A percentile compares a stretch with the other conserved stretches of the same genome.
Conservation (phyloP, 2,888 invertebrate species). For the Elegia similella region DNA sequence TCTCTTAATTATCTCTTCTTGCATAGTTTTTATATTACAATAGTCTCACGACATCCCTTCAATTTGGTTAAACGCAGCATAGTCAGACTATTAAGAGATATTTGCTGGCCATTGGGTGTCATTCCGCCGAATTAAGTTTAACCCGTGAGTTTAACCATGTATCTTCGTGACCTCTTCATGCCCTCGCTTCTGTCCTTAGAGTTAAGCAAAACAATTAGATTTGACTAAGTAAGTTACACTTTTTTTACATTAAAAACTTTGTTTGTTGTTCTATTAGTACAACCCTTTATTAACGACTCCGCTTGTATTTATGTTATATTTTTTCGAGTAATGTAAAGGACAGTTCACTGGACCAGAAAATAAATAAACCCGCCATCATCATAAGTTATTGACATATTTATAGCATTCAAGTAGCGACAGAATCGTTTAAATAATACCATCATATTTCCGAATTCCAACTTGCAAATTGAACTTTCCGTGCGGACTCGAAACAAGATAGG, state of each 20-base stretch:
- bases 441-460: not conserved
- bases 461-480: slow-evolving; percentile 3
- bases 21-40: too few species aligned
- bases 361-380: too few species aligned
- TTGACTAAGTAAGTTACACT: not conserved
- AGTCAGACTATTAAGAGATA: not conserved
- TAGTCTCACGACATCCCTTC: not conserved
- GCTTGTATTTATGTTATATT: too few species aligned
- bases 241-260: not conserved
- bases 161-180: not conserved
- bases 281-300: too few species aligned
- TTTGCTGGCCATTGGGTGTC: slow-evolving; percentile 2
- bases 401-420: not conserved
- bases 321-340: too few species aligned
- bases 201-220: slow-evolving; percentile 5
- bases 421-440: not conserved
- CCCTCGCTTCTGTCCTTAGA: not conserved
- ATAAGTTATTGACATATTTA: too few species aligned
- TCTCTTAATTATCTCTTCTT: too few species aligned
- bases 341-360: too few species aligned
- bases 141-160: not conserved
- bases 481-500: slow-evolving; percentile 8
- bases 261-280: not conserved
- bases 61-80: not conserved
- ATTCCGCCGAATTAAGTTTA: slow-evolving; percentile 2